A percentile compares a stretch with the other conserved stretches of the same genome.
These are phyloP conservation scores for Eristalis tenax DNA, from an alignment of 2,888 invertebrate species.

Conservation along the genomic window DNA sequence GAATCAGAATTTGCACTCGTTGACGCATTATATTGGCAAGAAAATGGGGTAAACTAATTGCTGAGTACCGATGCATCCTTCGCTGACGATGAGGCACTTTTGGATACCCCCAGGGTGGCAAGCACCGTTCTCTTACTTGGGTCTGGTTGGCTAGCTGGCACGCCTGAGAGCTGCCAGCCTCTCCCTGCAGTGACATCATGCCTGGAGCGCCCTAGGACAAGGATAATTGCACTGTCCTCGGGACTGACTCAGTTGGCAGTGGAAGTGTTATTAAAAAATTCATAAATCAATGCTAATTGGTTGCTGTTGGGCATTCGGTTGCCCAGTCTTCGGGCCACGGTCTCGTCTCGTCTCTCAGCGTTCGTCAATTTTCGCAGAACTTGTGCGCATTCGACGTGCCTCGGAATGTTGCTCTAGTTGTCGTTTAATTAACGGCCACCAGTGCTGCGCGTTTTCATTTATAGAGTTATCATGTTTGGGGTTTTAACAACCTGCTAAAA, in stretches of 20 bases:
- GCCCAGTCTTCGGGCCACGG: background rate
- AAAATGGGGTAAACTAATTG: slow-evolving; percentile 73
- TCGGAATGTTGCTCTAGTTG: slow-evolving; percentile 17
- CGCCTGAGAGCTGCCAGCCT: background rate
- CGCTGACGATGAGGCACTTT: slow-evolving; percentile 43
- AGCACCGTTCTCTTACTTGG: background rate
- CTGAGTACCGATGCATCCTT: background rate
- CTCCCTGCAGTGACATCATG: slow-evolving; percentile 61
- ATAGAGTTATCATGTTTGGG: slow-evolving; percentile 58
- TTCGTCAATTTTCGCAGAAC: background rate
- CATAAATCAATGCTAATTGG: slow-evolving; percentile 67
- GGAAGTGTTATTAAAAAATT: slow-evolving; percentile 52
- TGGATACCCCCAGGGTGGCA: slow-evolving; percentile 40
- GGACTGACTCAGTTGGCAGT: slow-evolving; percentile 20
- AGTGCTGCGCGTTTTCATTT: slow-evolving; percentile 39
- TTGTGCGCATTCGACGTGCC: slow-evolving; percentile 2
- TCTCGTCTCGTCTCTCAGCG: background rate
- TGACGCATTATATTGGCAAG: slow-evolving; percentile 73
- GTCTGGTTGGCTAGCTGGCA: slow-evolving; percentile 28
- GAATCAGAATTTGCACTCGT: slow-evolving; percentile 67
- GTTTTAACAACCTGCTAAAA: slow-evolving; percentile 59
- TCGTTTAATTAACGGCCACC: slow-evolving; percentile 47
- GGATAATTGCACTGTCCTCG: slow-evolving; percentile 16
- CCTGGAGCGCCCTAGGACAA: slow-evolving; percentile 42
- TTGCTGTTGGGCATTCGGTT: background rate